Conservation (phyloP, 2,113 vertebrate species). For the Calyptommatus sinebrachiatus region DNA sequence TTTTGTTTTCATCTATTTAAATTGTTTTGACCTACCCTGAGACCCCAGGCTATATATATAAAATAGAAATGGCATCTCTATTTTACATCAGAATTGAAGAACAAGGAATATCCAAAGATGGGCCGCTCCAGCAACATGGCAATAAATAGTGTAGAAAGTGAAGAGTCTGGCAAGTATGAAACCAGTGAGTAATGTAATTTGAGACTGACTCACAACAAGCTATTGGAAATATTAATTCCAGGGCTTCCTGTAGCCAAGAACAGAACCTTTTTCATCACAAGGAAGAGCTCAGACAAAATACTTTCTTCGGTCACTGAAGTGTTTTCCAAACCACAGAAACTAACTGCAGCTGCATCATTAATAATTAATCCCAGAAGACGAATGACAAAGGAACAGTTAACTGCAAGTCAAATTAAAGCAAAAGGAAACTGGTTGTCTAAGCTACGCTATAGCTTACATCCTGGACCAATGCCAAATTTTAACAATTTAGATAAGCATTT, state of each 20-base stretch:
- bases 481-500: neutral
- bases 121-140: too few species aligned
- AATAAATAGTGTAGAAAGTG: neutral
- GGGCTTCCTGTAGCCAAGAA: neutral
- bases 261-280: neutral
- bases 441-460: neutral
- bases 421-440: neutral
- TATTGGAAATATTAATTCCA: neutral
- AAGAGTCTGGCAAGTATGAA: neutral
- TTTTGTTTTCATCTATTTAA: too few species aligned
- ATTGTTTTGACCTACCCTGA: too few species aligned
- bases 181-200: neutral
- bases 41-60: too few species aligned
- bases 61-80: too few species aligned
- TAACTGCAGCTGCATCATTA: neutral
- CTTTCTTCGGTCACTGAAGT: neutral
- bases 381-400: neutral
- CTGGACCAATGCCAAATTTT: neutral
- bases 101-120: too few species aligned
- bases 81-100: too few species aligned
- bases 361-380: constrained; percentile 15
- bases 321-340: neutral
- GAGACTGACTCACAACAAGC: neutral
- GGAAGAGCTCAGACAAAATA: neutral
- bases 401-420: neutral